These are phyloP conservation scores for Ploceus nigricollis DNA, from an alignment of 2,113 vertebrate genomes.

Conservation along the genomic window DNA sequence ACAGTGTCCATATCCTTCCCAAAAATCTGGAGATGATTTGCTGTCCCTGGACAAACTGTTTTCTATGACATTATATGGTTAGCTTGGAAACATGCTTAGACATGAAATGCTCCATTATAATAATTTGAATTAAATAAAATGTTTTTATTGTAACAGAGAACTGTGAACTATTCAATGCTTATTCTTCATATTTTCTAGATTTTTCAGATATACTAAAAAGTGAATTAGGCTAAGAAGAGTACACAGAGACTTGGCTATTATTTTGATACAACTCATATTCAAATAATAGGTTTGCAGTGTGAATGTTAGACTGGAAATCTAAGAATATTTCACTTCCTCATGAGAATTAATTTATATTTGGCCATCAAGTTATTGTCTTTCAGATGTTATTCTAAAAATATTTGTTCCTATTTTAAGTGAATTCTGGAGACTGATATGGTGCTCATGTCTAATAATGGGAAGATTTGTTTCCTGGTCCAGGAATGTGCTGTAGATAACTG, in stretches of 20 bases:
- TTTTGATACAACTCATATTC: background rate
- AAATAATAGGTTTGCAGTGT: background rate
- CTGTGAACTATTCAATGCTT: background rate
- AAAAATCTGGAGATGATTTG: background rate
- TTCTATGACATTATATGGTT: background rate
- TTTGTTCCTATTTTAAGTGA: background rate
- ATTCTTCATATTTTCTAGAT: background rate
- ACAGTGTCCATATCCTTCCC: background rate
- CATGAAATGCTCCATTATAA: background rate
- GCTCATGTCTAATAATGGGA: background rate
- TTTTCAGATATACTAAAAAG: background rate
- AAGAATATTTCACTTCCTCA: background rate
- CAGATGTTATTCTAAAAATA: background rate
- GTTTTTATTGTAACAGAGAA: rapidly evolving
- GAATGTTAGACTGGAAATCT: background rate
- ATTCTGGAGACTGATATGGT: background rate
- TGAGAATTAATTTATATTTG: background rate
- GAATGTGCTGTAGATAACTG: background rate
- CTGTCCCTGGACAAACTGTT: background rate
- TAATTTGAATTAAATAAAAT: background rate
- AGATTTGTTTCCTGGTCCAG: background rate
- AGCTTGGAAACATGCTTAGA: background rate
- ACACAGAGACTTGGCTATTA: background rate
- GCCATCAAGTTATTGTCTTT: background rate
- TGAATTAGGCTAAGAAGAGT: background rate